phyloP scores from a whole-genome alignment of 2,113 vertebrate genomes.

The Gymnocephalus cernua region DNA sequence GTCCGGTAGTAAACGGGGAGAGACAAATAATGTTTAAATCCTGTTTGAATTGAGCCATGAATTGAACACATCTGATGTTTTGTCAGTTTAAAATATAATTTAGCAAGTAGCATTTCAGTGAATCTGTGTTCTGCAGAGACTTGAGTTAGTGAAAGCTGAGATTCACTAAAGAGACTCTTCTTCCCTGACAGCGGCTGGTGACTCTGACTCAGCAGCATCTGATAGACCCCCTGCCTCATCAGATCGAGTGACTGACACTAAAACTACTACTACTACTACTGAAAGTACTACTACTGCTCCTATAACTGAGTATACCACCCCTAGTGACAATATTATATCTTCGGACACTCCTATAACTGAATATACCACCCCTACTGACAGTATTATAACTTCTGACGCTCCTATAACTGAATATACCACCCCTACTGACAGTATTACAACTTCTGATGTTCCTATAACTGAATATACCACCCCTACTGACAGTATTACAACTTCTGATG shows the following conservation, averaged over 20 bases:
- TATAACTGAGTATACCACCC: no score
- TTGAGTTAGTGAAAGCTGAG: conserved; percentile 14
- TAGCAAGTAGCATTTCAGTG: neutral
- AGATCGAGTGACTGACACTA: conserved; percentile 60
- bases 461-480: no score
- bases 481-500: no score
- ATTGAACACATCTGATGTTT: no score
- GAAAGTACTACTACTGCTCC: neutral
- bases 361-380: neutral
- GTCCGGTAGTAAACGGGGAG: no score
- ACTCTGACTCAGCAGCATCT: conserved; percentile 65
- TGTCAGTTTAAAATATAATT: no score
- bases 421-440: no score
- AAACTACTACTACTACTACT: neutral
- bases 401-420: no score
- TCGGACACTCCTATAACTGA: neutral
- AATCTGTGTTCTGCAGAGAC: conserved; percentile 42
- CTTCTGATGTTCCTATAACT: no score
- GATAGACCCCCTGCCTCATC: conserved; percentile 65
- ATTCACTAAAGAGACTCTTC: conserved; percentile 69
- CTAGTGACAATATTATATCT: neutral
- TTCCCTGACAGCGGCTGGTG: conserved; percentile 77
- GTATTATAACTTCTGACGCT: no score
- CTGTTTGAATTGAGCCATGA: no score
- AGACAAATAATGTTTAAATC: no score